These are phyloP conservation scores for Entomyzon cyanotis DNA, from an alignment of 2,113 vertebrate genomes.

Conservation along the genomic window DNA sequence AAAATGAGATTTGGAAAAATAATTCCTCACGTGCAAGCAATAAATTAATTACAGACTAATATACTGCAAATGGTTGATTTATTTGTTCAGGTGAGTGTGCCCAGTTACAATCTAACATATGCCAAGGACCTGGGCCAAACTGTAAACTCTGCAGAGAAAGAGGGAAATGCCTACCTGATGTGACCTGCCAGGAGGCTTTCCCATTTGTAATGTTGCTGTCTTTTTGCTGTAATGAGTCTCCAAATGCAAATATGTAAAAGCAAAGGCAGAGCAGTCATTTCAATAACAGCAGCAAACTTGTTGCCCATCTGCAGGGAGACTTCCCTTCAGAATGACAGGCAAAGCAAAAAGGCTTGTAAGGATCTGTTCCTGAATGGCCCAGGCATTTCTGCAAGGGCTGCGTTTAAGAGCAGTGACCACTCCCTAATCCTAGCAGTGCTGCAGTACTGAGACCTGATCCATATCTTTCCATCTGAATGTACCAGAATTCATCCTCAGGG, in stretches of 20 bases:
- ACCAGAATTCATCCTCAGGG: background rate
- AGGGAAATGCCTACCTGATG: background rate
- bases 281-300: background rate
- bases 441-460: background rate
- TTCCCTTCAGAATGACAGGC: background rate
- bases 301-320: background rate
- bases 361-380: background rate
- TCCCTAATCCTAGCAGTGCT: background rate
- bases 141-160: background rate
- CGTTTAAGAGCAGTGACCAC: background rate
- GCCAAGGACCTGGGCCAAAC: background rate
- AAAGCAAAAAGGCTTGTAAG: background rate
- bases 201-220: background rate
- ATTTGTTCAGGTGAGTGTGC: background rate
- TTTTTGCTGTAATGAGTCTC: background rate
- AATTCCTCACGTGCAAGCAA: background rate
- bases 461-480: background rate
- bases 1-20: background rate
- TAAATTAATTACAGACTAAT: background rate
- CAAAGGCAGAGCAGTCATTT: background rate
- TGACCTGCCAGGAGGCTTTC: background rate
- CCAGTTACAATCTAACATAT: rapidly evolving
- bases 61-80: background rate
- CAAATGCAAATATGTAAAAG: background rate
- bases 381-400: background rate